Conservation (phyloP, 1,140 invertebrate genomes). For the Macrobrachium rosenbergii region DNA sequence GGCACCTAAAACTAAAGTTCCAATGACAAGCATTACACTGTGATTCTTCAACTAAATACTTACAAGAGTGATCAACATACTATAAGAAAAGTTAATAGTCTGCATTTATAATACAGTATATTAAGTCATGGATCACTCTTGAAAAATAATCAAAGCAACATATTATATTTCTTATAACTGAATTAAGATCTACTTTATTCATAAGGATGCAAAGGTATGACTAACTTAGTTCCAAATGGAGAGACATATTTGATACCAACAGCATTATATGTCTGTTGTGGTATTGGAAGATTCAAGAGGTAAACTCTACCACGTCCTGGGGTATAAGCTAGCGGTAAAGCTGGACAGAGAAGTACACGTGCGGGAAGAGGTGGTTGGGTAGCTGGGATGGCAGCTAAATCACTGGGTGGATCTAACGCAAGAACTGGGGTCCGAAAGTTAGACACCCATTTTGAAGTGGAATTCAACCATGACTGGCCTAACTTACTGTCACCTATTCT, state of each 20-base stretch:
- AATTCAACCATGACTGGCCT: constrained; percentile 43
- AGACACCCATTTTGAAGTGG: constrained; percentile 68
- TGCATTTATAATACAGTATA: no score
- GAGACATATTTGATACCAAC: constrained; percentile 86
- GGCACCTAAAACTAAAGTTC: no score
- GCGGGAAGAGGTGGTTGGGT: constrained; percentile 69
- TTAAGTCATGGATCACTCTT: no score
- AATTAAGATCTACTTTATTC: constrained; percentile 23
- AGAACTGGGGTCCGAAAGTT: constrained; percentile 83
- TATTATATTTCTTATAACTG: no score
- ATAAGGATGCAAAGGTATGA: constrained; percentile 64
- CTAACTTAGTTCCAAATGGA: constrained; percentile 85
- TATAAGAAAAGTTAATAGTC: no score
- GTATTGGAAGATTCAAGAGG: constrained; percentile 88
- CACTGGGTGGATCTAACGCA: constrained; percentile 83
- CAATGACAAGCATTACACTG: no score
- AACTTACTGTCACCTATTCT: constrained; percentile 40
- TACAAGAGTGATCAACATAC: no score
- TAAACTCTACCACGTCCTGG: constrained; percentile 84
- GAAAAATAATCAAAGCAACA: no score
- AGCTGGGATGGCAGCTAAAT: constrained; percentile 69
- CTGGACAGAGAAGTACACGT: constrained; percentile 67
- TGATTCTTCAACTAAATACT: no score
- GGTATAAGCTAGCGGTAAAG: constrained; percentile 81
- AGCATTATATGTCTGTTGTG: constrained; percentile 81